These are phyloP conservation scores for Eupithecia dodoneata DNA, from an alignment of 2,888 invertebrate species.

Conservation along the genomic window DNA sequence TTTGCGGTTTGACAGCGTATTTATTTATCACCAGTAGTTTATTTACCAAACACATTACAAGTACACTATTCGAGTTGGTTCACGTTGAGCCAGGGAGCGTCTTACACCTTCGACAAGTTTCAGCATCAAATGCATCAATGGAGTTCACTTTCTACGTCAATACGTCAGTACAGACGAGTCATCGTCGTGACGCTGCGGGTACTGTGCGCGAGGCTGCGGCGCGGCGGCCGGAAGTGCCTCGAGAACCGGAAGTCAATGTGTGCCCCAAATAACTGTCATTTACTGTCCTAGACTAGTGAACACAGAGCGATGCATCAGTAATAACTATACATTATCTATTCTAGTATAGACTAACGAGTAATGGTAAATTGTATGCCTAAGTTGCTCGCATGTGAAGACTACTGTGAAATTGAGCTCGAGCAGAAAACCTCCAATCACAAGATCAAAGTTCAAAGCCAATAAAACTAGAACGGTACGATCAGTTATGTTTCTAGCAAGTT, in stretches of 20 bases:
- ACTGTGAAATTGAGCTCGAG: background rate
- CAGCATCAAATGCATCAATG: conserved; percentile 4
- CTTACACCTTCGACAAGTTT: background rate
- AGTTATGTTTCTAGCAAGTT: background rate
- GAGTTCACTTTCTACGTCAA: conserved; percentile 27
- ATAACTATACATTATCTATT: background rate
- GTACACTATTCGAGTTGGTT: background rate
- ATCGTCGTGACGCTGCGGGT: conserved; percentile 17
- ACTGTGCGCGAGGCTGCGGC: conserved; percentile 26
- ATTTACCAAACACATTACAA: background rate
- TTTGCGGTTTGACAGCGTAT: background rate
- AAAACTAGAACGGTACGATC: background rate
- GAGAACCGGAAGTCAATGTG: conserved; percentile 48
- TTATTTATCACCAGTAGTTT: background rate
- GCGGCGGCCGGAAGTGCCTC: conserved; percentile 38
- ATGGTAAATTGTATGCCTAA: background rate
- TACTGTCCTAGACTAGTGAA: conserved; percentile 13
- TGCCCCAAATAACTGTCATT: conserved; percentile 41
- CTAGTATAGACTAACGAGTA: background rate
- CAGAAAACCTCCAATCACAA: background rate
- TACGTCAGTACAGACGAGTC: conserved; percentile 1
- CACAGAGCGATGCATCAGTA: background rate
- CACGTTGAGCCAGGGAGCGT: background rate
- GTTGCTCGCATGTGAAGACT: background rate
- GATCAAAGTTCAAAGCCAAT: background rate